Conservation (phyloP, 2,797 vertebrate genomes). For the Acanthurus leucopareius region DNA sequence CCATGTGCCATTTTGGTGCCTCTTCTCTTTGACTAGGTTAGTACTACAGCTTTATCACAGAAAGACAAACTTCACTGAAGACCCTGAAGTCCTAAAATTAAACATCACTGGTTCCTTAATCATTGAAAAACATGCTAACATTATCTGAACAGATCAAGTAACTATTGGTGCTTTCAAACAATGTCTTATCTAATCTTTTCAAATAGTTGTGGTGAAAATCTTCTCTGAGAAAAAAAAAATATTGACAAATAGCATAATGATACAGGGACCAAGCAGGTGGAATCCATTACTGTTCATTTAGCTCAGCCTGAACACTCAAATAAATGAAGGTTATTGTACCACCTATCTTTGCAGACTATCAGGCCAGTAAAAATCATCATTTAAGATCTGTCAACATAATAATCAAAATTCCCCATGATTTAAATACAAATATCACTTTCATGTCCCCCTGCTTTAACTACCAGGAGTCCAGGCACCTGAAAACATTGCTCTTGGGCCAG, state of each 20-base stretch:
- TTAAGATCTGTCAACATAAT: constrained; percentile 11
- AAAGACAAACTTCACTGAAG: neutral
- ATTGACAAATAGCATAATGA: neutral
- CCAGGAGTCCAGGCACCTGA: neutral
- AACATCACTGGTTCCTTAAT: neutral
- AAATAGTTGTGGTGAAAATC: neutral
- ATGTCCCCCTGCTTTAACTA: neutral
- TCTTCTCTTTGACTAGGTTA: neutral
- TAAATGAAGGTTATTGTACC: neutral
- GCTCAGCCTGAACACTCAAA: neutral
- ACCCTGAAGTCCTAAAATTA: neutral
- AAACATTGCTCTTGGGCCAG: neutral
- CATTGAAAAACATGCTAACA: neutral
- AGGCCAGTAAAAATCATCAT: neutral
- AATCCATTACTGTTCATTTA: neutral
- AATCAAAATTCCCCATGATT: neutral
- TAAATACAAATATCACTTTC: constrained; percentile 1
- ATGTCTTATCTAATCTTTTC: constrained; percentile 3
- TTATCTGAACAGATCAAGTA: neutral
- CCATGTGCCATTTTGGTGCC: neutral
- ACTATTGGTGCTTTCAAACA: neutral
- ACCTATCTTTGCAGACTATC: neutral
- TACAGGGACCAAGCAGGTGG: neutral
- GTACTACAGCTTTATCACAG: neutral
- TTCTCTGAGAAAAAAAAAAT: neutral